Percentiles rank a stretch among this genome's conserved stretches.
Conservation (phyloP, 2,888 invertebrate genomes). For the Cheilosia grossa region DNA sequence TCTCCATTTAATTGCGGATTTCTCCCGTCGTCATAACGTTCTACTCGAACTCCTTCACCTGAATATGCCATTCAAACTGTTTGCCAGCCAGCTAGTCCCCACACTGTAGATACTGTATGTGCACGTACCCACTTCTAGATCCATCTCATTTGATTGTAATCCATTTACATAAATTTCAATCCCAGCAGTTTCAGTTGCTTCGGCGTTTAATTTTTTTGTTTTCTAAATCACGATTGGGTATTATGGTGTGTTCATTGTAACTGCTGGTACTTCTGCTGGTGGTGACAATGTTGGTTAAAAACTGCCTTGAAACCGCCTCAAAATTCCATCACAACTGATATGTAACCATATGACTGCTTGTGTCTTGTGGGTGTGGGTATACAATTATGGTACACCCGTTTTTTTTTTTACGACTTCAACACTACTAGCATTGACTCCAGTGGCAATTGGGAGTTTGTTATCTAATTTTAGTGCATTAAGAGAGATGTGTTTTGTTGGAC, state of each 20-base stretch:
- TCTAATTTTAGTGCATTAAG: constrained; percentile 54
- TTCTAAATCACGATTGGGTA: constrained; percentile 18
- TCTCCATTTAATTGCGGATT: constrained; percentile 19
- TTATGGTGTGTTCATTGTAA: neutral
- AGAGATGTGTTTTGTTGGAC: constrained; percentile 25
- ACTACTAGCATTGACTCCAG: neutral
- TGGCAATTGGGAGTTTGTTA: constrained; percentile 27
- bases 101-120: constrained; percentile 3
- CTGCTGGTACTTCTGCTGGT: constrained; percentile 1
- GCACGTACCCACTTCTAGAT: constrained; percentile 9
- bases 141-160: constrained; percentile 35
- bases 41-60: constrained; percentile 44
- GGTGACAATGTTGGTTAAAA: constrained; percentile 48
- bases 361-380: constrained; percentile 42
- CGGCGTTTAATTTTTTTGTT: neutral
- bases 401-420: neutral
- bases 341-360: too few species aligned
- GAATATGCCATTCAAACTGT: constrained; percentile 51
- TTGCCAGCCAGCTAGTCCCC: neutral
- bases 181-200: neutral
- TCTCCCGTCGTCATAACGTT: constrained; percentile 29
- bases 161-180: constrained; percentile 37
- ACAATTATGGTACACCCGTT: constrained; percentile 28
- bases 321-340: neutral
- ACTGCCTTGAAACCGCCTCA: neutral